phyloP scores from a whole-genome alignment of 2,113 vertebrate species.

The Anser cygnoides region DNA sequence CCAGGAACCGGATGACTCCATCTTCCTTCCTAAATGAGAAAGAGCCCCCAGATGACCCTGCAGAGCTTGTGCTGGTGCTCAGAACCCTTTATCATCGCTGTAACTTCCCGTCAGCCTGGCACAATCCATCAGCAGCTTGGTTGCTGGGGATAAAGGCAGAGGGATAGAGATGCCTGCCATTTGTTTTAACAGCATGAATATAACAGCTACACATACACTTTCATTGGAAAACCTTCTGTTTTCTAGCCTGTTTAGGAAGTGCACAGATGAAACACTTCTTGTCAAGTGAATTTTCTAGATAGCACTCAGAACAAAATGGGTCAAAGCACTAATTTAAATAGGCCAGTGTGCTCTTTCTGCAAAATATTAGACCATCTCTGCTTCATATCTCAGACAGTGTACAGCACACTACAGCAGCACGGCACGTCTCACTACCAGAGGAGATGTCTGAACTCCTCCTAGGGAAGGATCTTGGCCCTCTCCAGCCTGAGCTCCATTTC shows the following conservation, averaged over 20 bases:
- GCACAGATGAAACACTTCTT: conserved; percentile 53
- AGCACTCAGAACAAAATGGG: conserved; percentile 17
- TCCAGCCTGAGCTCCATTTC: not conserved
- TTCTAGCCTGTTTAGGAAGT: conserved; percentile 28
- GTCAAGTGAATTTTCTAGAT: conserved; percentile 47
- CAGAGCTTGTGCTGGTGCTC: not conserved
- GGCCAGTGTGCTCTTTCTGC: conserved; percentile 41
- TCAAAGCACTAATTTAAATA: conserved; percentile 64
- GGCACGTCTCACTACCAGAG: not conserved
- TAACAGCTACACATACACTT: conserved; percentile 3
- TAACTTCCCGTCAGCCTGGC: conserved; percentile 37
- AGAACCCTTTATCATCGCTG: not conserved
- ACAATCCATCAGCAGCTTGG: not conserved
- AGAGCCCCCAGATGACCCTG: not conserved
- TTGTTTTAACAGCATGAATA: conserved; percentile 30
- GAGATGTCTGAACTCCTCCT: not conserved
- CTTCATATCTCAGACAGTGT: conserved; percentile 16
- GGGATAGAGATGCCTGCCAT: not conserved
- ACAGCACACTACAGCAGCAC: not conserved
- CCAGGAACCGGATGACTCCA: not conserved
- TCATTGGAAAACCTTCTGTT: conserved; percentile 44
- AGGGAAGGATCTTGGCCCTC: not conserved
- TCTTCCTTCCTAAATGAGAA: not conserved
- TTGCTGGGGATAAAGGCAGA: conserved; percentile 41
- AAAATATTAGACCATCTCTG: conserved; percentile 50